These are phyloP conservation scores for Saxicola maurus DNA, from an alignment of 2,797 vertebrate genomes.

Conservation along the genomic window DNA sequence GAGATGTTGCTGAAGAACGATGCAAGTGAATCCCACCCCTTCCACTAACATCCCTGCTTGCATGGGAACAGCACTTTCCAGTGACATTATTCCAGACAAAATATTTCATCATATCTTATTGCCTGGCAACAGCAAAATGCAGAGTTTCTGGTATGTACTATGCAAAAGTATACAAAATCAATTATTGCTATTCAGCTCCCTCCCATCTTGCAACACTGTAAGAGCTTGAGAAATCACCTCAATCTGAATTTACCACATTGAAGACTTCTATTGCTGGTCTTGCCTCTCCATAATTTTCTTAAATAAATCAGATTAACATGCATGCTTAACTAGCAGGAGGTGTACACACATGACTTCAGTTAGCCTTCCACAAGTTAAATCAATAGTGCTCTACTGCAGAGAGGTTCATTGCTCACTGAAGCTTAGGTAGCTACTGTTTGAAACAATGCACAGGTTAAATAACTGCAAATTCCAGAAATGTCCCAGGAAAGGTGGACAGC, in stretches of 20 bases:
- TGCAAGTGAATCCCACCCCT: background rate
- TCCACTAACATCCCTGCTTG: background rate
- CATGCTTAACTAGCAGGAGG: background rate
- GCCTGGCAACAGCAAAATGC: fast-evolving
- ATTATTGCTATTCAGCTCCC: background rate
- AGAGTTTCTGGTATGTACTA: background rate
- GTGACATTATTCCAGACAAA: background rate
- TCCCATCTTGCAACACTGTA: background rate
- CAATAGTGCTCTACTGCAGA: background rate
- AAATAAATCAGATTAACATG: background rate
- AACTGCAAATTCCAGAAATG: background rate
- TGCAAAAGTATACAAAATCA: background rate
- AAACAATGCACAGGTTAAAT: background rate
- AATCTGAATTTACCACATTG: background rate
- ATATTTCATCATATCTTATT: background rate
- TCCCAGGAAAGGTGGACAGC: background rate
- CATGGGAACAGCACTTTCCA: background rate
- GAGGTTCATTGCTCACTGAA: background rate
- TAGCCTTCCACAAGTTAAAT: background rate
- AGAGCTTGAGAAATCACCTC: background rate
- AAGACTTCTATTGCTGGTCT: background rate
- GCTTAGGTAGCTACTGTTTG: background rate
- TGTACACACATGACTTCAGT: background rate
- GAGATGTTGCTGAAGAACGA: background rate
- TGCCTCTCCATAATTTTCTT: background rate